These are phyloP conservation scores for mouse (Mus musculus) DNA, from an alignment of 2,113 vertebrate species.

Conservation along the genomic window GRCm39 chrX:40190501-40191000, in stretches of 20 bases:
- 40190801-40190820: too few species aligned
- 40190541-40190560: background rate
- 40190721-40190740: background rate
- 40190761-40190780: too few species aligned
- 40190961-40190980: background rate
- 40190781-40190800: too few species aligned
- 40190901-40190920: background rate
- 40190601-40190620: background rate
- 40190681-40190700: too few species aligned
- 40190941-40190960: background rate
- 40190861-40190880: background rate
- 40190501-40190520: too few species aligned
- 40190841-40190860: too few species aligned
- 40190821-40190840: too few species aligned
- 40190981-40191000: background rate
- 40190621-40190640: slow-evolving; percentile 13
- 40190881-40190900: background rate
- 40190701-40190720: too few species aligned
- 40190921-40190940: background rate
- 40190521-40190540: too few species aligned
- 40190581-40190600: background rate
- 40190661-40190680: too few species aligned
- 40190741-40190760: background rate
- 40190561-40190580: slow-evolving; percentile 10
- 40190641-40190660: background rate